Percentiles rank a stretch among this genome's conserved stretches.
phyloP scores from a whole-genome alignment of 2,113 vertebrate genomes.

The Trematomus loennbergii region DNA sequence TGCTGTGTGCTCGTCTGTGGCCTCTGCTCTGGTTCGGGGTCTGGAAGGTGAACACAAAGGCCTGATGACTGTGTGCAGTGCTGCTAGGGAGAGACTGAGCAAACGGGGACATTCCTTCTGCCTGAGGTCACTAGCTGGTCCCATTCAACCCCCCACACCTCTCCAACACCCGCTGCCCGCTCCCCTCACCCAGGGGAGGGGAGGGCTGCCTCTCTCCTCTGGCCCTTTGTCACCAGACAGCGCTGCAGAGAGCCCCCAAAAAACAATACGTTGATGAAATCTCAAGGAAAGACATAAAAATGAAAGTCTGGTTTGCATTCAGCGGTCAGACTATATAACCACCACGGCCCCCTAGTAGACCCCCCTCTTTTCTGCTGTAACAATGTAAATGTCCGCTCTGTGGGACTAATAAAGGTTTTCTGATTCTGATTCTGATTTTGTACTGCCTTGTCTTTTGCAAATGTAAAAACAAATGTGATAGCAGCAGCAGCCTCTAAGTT shows the following conservation, averaged over 20 bases:
- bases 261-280: not conserved
- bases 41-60: constrained; percentile 87
- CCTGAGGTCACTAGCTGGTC: constrained; percentile 95
- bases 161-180: constrained; percentile 81
- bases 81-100: constrained; percentile 87
- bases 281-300: constrained; percentile 3
- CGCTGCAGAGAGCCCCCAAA: constrained; percentile 16
- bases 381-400: no score
- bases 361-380: no score
- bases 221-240: constrained; percentile 80
- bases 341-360: no score
- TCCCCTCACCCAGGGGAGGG: constrained; percentile 77
- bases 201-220: constrained; percentile 65
- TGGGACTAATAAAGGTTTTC: no score
- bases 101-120: constrained; percentile 95
- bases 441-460: no score
- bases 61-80: constrained; percentile 85
- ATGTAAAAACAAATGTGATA: no score
- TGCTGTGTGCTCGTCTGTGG: constrained; percentile 72
- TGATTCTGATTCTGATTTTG: no score
- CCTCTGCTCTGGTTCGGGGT: constrained; percentile 81
- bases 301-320: no score
- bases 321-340: no score
- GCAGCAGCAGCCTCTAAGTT: no score
- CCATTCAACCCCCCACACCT: constrained; percentile 87